Evolutionary conservation across 1,140 invertebrate species (phyloP), one percentile per base, ranked within the genome.

Genomic region (Aphaenogaster floridana): DNA sequence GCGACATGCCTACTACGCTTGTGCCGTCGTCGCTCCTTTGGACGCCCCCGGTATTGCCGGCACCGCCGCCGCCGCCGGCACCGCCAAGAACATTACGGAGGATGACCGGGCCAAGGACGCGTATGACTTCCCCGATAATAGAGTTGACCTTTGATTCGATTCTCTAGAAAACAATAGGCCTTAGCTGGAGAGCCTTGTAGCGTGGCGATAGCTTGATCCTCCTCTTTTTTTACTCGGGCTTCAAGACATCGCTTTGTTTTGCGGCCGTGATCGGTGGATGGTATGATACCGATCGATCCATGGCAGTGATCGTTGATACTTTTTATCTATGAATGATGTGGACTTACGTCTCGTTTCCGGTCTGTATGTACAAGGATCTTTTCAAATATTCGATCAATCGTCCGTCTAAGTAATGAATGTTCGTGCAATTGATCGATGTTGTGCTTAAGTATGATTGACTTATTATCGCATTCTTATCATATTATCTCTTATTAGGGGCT

Each of bases 131-230:
- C 91, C 96, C 96, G 87, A 97, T 96, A 93, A 98, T 96, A 94
- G 96, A 95, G 96, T 97, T 97, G 94, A 97, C 97, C 95, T 97
- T 97, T 94, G 97, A 95, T 96, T 97, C 97, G 95, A 98, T 96
- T 96, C 97, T 97, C 97, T 97, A 97, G 93, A 97, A 96, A 96
- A 95, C 88, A 94, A 94, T 17, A 88, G 89, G 91, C 71, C 89
- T 92, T 93, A 91, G 86, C 89, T 90, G 85, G 36, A 39, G 7
- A 28, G 39, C 9, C 21, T 34, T 21, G 52, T 9, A 21, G 42
- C 28, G 7, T 81, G 13, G 34, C 34, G 34, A 45, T 39, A 17
- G 21, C n/a, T 86, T 28, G 48, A 80, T 80, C 48, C 13, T 50
- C 21, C 9, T 74, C 45, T 54, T 69, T 48, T 69, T 69, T 28